Evolutionary conservation across 2,888 invertebrate species (phyloP), one percentile per base, ranked within the genome.

Genomic region (Beris chalybata): DNA sequence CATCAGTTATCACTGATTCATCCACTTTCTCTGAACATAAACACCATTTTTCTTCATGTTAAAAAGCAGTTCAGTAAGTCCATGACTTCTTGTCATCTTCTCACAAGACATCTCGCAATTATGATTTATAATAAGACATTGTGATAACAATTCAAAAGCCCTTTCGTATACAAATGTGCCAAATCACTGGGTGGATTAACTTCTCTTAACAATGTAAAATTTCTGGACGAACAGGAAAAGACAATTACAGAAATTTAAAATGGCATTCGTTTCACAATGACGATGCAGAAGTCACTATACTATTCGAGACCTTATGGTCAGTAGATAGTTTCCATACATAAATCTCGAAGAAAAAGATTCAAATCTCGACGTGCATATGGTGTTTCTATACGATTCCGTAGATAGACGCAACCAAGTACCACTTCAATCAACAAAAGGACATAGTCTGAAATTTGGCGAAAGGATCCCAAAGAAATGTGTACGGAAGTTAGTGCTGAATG

Each of bases 191-290:
- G 44, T 7, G 31, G 45, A 58, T 58, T 58, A 58, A 58, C 55
- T 55, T 55, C 12, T 55, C 55, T 4, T 12, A 22, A 52, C 52
- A 52, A 58, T 29, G 13, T 45, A 47, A 58, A 5, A 47, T 47
- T 58, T 47, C 7, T 15, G 15, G 44, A 44, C 29, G 58, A 47
- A n/a, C 58, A 58, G 58, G 58, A 58, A 58, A 58, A 58, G 58
- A 58, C 45, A 58, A 58, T 58, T 47, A 45, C 30, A 9, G 45
- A 4, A 2, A 44, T 30, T 15, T 5, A n/a, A 22, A 44, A 58
- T 29, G 44, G 9, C 11, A 30, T 11, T 12, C 9, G 22, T 11
- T 12, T 4, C 9, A 45, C 30, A 5, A 7, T 30, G 47, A 44
- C 29, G 45, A 4, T 45, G 58, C 45, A 58, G 30, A 29, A 47